phyloP scores from a whole-genome alignment of 2,888 invertebrate genomes.

The Galeruca laticollis region DNA sequence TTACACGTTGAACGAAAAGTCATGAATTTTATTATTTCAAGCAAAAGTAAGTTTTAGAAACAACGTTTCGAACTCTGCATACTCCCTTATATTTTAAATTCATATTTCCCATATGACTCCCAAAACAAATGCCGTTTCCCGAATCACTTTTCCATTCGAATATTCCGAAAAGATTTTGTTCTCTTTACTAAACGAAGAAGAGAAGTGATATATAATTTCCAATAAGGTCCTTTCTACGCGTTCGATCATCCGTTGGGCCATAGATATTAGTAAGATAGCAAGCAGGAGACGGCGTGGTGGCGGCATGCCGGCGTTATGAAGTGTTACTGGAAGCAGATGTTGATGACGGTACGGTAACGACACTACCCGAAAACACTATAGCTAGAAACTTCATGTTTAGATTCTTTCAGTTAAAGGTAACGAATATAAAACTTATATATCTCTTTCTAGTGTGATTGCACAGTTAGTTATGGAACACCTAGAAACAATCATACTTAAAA shows the following conservation, averaged over 20 bases:
- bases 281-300: slow-evolving; percentile 46
- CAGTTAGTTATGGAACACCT: no score
- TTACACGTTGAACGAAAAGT: no score
- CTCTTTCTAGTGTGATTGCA: no score
- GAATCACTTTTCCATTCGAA: slow-evolving; percentile 15
- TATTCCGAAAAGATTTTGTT: background rate
- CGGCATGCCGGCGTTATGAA: slow-evolving; percentile 63
- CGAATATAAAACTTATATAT: background rate
- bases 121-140: background rate
- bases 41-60: no score
- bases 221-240: slow-evolving; percentile 54
- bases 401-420: background rate
- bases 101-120: slow-evolving; percentile 14
- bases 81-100: background rate
- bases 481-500: no score
- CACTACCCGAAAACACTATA: background rate
- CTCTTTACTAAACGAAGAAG: background rate
- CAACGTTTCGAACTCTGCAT: no score
- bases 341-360: slow-evolving; percentile 60
- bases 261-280: slow-evolving; percentile 59
- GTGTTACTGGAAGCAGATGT: slow-evolving; percentile 65
- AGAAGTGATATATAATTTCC: slow-evolving; percentile 59
- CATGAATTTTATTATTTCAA: no score
- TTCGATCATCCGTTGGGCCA: slow-evolving; percentile 56
- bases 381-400: background rate